Percentiles rank a stretch among this genome's conserved stretches.
Evolutionary conservation across 2,113 vertebrate species (phyloP).

Genomic region (Elephas maximus): DNA sequence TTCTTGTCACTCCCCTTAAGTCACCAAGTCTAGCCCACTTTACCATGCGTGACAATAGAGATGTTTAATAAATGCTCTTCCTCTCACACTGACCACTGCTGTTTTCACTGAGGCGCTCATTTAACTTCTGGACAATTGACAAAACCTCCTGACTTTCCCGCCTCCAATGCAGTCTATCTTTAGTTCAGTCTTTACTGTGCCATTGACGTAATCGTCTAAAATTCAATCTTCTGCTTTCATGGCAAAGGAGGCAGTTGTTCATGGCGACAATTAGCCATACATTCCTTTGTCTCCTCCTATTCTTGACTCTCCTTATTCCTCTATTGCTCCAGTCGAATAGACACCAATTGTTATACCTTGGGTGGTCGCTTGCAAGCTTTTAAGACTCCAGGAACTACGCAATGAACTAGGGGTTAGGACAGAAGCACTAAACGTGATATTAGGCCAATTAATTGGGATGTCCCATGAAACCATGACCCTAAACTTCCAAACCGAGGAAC

Average conservation of each 20-base stretch:
- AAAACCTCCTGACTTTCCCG: background rate
- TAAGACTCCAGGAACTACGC: background rate
- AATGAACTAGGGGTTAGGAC: too few species aligned
- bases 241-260: too few species aligned
- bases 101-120: background rate
- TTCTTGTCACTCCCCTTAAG: background rate
- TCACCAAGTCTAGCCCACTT: background rate
- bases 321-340: background rate
- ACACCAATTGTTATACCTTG: background rate
- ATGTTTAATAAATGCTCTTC: background rate
- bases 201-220: background rate
- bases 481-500: background rate
- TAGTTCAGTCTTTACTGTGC: background rate
- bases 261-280: background rate
- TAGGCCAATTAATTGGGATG: too few species aligned
- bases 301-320: background rate
- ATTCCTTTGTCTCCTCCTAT: background rate
- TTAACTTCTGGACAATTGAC: background rate
- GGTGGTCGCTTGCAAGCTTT: background rate
- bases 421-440: too few species aligned
- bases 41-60: background rate
- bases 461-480: background rate
- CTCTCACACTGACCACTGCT: background rate
- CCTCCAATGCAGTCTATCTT: background rate
- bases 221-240: too few species aligned